phyloP scores from a whole-genome alignment of 2,888 invertebrate species.

The Xylota segnis region DNA sequence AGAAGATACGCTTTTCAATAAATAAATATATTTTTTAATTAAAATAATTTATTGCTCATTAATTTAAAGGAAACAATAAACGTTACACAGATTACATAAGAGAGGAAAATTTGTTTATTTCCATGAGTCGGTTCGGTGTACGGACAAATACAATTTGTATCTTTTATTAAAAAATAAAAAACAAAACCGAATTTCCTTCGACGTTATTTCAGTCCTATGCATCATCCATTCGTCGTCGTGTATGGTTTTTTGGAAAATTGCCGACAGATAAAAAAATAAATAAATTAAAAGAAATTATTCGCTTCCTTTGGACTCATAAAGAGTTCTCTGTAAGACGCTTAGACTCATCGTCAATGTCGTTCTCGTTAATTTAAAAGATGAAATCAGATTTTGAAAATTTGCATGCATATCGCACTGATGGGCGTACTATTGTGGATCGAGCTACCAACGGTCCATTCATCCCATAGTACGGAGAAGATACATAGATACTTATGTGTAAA shows the following conservation, averaged over 20 bases:
- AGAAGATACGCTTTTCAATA: background rate
- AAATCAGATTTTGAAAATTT: conserved; percentile 44
- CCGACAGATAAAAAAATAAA: too few species aligned
- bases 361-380: conserved; percentile 59
- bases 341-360: conserved; percentile 47
- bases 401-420: conserved; percentile 15
- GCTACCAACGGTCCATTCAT: conserved; percentile 9
- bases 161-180: background rate
- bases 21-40: background rate
- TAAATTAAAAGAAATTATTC: background rate
- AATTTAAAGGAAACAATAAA: background rate
- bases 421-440: conserved; percentile 11
- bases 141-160: conserved; percentile 1
- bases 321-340: conserved; percentile 34
- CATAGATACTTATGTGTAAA: too few species aligned
- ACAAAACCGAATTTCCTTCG: background rate
- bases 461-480: conserved; percentile 11
- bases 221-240: conserved; percentile 21
- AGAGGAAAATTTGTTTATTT: background rate
- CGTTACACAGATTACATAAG: too few species aligned
- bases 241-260: conserved; percentile 22
- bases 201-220: conserved; percentile 39
- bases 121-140: background rate
- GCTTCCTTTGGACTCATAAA: conserved; percentile 15
- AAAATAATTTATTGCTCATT: background rate